Percentiles rank a stretch among this genome's conserved stretches.
These are phyloP conservation scores for Ceratina japonica DNA, from an alignment of 1,140 invertebrate genomes.

Conservation along the genomic window DNA sequence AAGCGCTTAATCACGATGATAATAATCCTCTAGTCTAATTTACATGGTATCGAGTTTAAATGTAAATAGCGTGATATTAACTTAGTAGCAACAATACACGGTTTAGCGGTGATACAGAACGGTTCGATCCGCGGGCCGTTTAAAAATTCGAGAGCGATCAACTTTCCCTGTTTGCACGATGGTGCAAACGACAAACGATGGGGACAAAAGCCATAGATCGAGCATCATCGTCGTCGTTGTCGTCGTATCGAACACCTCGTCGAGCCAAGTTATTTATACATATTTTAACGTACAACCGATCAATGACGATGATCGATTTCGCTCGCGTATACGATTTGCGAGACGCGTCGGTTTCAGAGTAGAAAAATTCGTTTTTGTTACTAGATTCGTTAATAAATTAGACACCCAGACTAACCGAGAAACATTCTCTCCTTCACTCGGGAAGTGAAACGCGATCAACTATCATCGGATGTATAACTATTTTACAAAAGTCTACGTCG, in stretches of 20 bases:
- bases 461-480: constrained; percentile 33
- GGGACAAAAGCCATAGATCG: constrained; percentile 11
- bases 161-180: not conserved
- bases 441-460: constrained; percentile 25
- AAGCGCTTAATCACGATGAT: constrained; percentile 58
- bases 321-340: not conserved
- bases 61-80: constrained; percentile 46
- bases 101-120: constrained; percentile 28
- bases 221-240: constrained; percentile 31
- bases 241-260: constrained; percentile 14
- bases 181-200: constrained; percentile 1
- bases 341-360: constrained; percentile 11
- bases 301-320: constrained; percentile 29
- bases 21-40: constrained; percentile 51
- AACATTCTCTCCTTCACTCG: constrained; percentile 7
- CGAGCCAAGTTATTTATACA: not conserved
- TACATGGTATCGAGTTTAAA: constrained; percentile 41
- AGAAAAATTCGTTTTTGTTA: constrained; percentile 40
- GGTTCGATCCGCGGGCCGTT: constrained; percentile 4
- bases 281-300: constrained; percentile 17
- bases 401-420: constrained; percentile 30
- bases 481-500: constrained; percentile 52
- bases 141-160: not conserved
- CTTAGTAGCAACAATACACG: constrained; percentile 48
- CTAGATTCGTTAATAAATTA: constrained; percentile 51